phyloP scores from a whole-genome alignment of 2,113 vertebrate genomes.

The Paramormyrops kingsleyae region DNA sequence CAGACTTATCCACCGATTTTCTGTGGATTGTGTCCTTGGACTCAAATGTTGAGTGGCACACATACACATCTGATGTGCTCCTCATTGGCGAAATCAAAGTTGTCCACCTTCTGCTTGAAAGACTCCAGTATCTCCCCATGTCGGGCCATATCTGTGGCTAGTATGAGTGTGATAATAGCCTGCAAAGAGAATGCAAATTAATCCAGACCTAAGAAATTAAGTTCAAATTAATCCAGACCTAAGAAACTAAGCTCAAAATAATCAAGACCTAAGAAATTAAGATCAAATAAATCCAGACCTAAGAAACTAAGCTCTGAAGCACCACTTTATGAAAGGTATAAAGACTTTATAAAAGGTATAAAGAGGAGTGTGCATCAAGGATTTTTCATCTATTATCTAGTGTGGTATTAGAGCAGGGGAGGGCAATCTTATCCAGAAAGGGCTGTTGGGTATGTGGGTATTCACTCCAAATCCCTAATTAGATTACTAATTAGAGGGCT shows the following conservation, averaged over 20 bases:
- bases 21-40: not conserved
- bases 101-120: constrained; percentile 87
- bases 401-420: not conserved
- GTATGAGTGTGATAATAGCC: constrained; percentile 89
- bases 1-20: not conserved
- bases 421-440: not conserved
- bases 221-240: not conserved
- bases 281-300: not conserved
- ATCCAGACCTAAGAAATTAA: not conserved
- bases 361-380: no score
- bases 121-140: constrained; percentile 91
- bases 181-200: constrained; percentile 34
- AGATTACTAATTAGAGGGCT: not conserved
- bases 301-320: not conserved
- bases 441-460: not conserved
- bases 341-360: not conserved
- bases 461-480: not conserved
- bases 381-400: not conserved
- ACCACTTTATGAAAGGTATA: not conserved
- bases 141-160: constrained; percentile 95
- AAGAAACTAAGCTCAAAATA: not conserved
- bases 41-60: constrained; percentile 12
- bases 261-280: not conserved
- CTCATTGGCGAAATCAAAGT: constrained; percentile 86
- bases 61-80: constrained; percentile 85